Evolutionary conservation across 2,113 vertebrate species (phyloP), one percentile per base, ranked within the genome.

Genomic region (Lepus americanus): DNA sequence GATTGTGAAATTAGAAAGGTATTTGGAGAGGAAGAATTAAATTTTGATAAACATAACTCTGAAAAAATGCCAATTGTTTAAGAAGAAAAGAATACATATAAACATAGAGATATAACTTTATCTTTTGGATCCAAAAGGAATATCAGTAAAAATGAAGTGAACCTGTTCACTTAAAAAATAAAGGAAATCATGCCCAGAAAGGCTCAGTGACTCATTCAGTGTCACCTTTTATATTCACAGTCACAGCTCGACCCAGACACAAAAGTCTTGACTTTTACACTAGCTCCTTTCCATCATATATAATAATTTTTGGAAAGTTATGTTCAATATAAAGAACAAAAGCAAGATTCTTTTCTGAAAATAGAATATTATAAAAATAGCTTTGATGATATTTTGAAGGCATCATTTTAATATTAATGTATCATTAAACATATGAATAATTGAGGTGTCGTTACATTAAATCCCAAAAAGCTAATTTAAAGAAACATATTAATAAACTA

Each of bases 31-130:
- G 63, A 89, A 55, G 1, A 77, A 93, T 31, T 90, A 53, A 82
- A 25, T 83, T 76, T 83, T 49, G 93, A 93, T 97, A 96, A 96
- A 78, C 72, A 90, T 3, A 81, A 33, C 77, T 94, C 17, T 36
- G 49, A 72, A 90, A 33, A 80, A n/a, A 82, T n/a, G n/a, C 10
- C 10, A 49, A 16, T 20, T 44, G 44, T 44, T 44, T 44, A 72
- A 91, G 4, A 44, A 23, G 36, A 67, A 89, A 89, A 61, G 33
- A 53, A 66, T 33, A 79, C 31, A 77, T 19, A 55, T 27, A 0
- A 44, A 63, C 55, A 90, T 49, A 87, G 95, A 82, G 9, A 0
- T 17, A 55, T 49, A 64, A 23, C 31, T 55, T 59, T 51, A 76
- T 12, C 36, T 95, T 96, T 91, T 72, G 64, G 11, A 55, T 27